Percentiles rank a stretch among this genome's conserved stretches.
These are phyloP conservation scores for Sinopyrophorus schimmeli DNA, from an alignment of 2,888 invertebrate species.

Conservation along the genomic window DNA sequence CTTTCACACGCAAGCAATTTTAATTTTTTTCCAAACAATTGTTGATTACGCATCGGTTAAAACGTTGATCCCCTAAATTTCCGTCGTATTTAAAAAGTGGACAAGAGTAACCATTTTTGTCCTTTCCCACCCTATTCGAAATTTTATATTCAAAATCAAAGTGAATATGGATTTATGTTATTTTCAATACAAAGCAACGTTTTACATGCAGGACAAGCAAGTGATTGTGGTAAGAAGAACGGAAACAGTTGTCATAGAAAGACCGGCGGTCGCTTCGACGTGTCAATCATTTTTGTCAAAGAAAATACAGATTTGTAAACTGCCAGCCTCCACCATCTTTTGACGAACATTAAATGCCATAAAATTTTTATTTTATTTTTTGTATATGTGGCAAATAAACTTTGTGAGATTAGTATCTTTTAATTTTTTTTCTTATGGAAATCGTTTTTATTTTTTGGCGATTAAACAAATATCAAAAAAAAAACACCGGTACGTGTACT, in stretches of 20 bases:
- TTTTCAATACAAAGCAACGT: slow-evolving; percentile 26
- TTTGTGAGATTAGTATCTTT: no score
- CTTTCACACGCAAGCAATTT: no score
- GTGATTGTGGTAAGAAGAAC: slow-evolving; percentile 39
- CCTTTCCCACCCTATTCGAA: slow-evolving; percentile 18
- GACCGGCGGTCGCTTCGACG: slow-evolving; percentile 40
- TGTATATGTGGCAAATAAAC: slow-evolving; percentile 6
- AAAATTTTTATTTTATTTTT: slow-evolving; percentile 1
- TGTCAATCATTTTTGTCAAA: slow-evolving; percentile 41
- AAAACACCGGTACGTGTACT: no score
- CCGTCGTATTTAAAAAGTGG: slow-evolving; percentile 12
- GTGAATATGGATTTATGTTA: slow-evolving; percentile 14
- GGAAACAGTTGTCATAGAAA: slow-evolving; percentile 40
- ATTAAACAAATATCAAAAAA: no score
- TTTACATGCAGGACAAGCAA: slow-evolving; percentile 31
- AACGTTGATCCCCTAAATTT: slow-evolving; percentile 2
- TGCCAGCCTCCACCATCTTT: slow-evolving; percentile 20
- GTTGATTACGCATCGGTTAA: no score
- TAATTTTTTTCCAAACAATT: no score
- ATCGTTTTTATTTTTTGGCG: no score
- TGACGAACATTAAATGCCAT: neutral
- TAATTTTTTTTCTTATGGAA: no score
- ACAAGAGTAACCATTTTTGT: slow-evolving; percentile 8
- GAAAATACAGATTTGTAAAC: slow-evolving; percentile 31
- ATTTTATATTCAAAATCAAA: slow-evolving; percentile 9